These are phyloP conservation scores for Scomber colias DNA, from an alignment of 2,113 vertebrate genomes.

Conservation along the genomic window DNA sequence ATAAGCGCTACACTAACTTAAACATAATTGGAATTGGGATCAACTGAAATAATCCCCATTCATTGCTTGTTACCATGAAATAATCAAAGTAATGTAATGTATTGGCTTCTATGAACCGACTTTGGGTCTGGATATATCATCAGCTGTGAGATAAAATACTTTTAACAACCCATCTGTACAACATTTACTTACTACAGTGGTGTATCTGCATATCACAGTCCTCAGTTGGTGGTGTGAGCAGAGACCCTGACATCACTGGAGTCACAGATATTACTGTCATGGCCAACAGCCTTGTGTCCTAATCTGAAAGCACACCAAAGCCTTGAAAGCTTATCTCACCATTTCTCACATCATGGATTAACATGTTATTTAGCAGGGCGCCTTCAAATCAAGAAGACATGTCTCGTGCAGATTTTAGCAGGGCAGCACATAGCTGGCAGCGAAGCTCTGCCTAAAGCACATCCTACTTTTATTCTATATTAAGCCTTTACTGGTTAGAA, in stretches of 20 bases:
- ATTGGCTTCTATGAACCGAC: not conserved
- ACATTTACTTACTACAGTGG: not conserved
- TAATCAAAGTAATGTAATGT: not conserved
- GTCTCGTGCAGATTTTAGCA: conserved; percentile 19
- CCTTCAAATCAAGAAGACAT: conserved; percentile 56
- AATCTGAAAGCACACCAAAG: conserved; percentile 44
- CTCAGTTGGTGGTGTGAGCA: not conserved
- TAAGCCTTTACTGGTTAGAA: conserved; percentile 55
- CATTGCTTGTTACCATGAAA: not conserved
- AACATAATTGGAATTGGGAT: not conserved
- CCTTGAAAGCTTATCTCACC: conserved; percentile 43
- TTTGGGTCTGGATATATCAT: not conserved
- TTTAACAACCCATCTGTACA: not conserved
- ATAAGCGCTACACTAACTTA: not conserved
- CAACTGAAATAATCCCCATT: not conserved
- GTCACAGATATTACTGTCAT: conserved; percentile 29
- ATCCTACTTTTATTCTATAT: conserved; percentile 66
- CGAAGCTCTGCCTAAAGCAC: conserved; percentile 44
- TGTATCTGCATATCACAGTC: conserved; percentile 13
- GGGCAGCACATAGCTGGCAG: conserved; percentile 21
- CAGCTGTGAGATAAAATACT: no score
- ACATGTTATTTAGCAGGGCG: conserved; percentile 44
- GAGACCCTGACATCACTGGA: conserved; percentile 34
- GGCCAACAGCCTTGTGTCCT: conserved; percentile 21
- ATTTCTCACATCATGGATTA: conserved; percentile 66